These are phyloP conservation scores for Clusia tigrina DNA, from an alignment of 2,888 invertebrate species.

Conservation along the genomic window DNA sequence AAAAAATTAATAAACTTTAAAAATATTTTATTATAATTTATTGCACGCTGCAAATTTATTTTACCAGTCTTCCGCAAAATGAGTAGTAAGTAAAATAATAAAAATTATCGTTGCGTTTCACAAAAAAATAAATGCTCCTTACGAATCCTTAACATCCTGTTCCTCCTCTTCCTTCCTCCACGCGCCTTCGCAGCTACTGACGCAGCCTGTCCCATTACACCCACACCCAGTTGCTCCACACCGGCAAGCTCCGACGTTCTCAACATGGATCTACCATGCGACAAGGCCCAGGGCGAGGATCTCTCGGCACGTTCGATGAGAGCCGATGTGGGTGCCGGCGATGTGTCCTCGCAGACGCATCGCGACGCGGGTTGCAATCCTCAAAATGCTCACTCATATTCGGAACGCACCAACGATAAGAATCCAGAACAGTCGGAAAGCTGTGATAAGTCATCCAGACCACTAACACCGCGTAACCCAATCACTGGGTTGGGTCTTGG, in stretches of 20 bases:
- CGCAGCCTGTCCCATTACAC: slow-evolving; percentile 27
- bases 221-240: neutral
- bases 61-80: slow-evolving; percentile 48
- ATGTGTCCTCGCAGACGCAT: slow-evolving; percentile 36
- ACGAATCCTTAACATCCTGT: neutral
- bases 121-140: slow-evolving; percentile 1
- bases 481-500: slow-evolving; percentile 52
- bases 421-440: slow-evolving; percentile 23
- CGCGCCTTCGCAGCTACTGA: slow-evolving; percentile 22
- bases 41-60: slow-evolving; percentile 45
- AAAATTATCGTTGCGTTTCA: neutral
- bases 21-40: no score
- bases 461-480: slow-evolving; percentile 46
- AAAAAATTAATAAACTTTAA: neutral
- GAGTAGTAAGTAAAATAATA: slow-evolving; percentile 45
- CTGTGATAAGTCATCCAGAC: slow-evolving; percentile 14
- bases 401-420: slow-evolving; percentile 21
- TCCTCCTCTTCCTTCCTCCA: neutral
- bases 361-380: slow-evolving; percentile 37
- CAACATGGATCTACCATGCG: slow-evolving; percentile 38
- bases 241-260: slow-evolving; percentile 11
- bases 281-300: no score
- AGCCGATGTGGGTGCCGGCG: slow-evolving; percentile 30
- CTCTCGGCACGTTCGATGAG: slow-evolving; percentile 25
- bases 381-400: slow-evolving; percentile 36